Evolutionary conservation across 2,113 vertebrate genomes (phyloP).

Genomic region (Catagonus wagneri): DNA sequence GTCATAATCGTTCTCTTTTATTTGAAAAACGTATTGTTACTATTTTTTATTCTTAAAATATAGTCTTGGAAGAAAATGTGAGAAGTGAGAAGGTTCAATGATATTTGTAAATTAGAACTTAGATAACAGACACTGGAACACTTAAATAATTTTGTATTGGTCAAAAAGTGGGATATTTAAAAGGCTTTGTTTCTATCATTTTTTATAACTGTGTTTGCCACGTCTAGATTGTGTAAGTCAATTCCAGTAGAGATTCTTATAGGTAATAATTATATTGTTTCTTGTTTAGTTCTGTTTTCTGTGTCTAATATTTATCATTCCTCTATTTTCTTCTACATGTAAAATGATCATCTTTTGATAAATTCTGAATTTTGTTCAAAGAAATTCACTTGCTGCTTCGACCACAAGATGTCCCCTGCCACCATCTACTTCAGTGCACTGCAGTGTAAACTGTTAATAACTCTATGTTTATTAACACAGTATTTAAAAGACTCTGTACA

Average conservation of each 20-base stretch:
- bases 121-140: background rate
- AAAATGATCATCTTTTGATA: background rate
- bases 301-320: background rate
- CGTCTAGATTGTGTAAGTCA: background rate
- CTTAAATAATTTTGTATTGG: background rate
- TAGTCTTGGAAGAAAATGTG: background rate
- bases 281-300: background rate
- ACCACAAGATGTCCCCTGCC: constrained; percentile 21
- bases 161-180: background rate
- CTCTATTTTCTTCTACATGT: background rate
- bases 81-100: background rate
- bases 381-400: constrained; percentile 11
- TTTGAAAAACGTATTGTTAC: background rate
- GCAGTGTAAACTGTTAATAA: background rate
- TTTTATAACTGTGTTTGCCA: background rate
- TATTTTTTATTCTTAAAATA: background rate
- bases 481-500: background rate
- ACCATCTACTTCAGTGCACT: background rate
- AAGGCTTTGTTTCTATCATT: background rate
- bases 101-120: background rate
- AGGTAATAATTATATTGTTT: background rate
- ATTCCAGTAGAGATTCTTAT: background rate
- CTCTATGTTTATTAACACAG: background rate
- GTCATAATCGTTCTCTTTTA: background rate
- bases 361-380: background rate